Conservation (phyloP, 2,113 vertebrate genomes). For the Paralichthys olivaceus region DNA sequence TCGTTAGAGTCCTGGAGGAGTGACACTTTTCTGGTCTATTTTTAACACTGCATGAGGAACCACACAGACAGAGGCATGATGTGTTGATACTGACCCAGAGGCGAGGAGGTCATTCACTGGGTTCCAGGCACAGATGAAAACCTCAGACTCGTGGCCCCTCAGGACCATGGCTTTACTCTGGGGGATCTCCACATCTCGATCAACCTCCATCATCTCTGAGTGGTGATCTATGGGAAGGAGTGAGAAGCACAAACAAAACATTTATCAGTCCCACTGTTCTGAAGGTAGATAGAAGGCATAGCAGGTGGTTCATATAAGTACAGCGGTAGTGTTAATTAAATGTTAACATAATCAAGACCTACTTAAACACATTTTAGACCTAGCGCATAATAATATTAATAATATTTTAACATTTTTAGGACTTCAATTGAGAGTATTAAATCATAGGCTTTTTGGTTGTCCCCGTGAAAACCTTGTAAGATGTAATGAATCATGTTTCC, state of each 20-base stretch:
- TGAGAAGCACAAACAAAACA: background rate
- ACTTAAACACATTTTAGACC: too few relatives aligned
- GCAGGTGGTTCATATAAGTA: too few relatives aligned
- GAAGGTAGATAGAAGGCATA: too few relatives aligned
- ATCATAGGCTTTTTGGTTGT: background rate
- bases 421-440: background rate
- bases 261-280: background rate
- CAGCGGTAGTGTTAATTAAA: too few relatives aligned
- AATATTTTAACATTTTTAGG: background rate
- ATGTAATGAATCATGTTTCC: background rate
- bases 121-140: constrained; percentile 99
- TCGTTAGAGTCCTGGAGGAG: too few relatives aligned
- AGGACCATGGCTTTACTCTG: constrained; percentile 98
- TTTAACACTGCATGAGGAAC: background rate
- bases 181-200: constrained; percentile 96
- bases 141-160: constrained; percentile 96
- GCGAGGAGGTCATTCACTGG: constrained; percentile 97
- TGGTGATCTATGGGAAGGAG: constrained; percentile 89
- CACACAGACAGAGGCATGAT: background rate
- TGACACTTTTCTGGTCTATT: too few relatives aligned
- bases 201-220: constrained; percentile 98
- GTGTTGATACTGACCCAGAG: constrained; percentile 89
- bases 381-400: too few relatives aligned
- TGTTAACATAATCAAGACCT: too few relatives aligned
- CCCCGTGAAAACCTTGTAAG: background rate